Base-by-base conservation (phyloP, 2,888 invertebrate species). In the Drosophila gaucha region DNA sequence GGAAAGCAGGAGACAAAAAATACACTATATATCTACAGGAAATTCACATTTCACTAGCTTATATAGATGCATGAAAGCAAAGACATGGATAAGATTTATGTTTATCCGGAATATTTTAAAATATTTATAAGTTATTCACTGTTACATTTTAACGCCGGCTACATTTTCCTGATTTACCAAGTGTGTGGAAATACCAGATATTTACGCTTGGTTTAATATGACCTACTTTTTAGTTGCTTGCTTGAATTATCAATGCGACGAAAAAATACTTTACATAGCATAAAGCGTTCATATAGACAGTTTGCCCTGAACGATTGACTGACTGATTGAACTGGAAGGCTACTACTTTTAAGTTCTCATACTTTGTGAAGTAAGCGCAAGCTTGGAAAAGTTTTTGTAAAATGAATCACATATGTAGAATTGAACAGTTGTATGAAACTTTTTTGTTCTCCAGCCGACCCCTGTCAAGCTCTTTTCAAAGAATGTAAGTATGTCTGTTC, bases 141-240 rank as follows among this genome's bases (percentile, higher is more conserved):
- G 12, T n/a, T 1, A 3, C 24, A 24, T 14, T 4, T 6, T 24
- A 6, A 16, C 2, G n/a, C 6, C 4, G 8, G 9, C n/a, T n/a
- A 9, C n/a, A 39, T 4, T 8, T 39, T 22, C 9, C 39, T 9
- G 10, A 39, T 14, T n/a, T 41, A 14, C 10, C 6, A 16, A 41
- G 26, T 16, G 10, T 26, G 26, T 41, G 41, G 14, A 10, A 41
- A 41, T 41, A 41, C 26, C 41, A 26, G 41, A 26, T 26, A 26
- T 41, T 41, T 41, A 24, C 24, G 24, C 41, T 26, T 41, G 24
- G 24, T 2, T 41, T 41, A 6, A 41, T 26, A 14, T 41, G 41
- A 16, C 41, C 41, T 41, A n/a, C 14, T 41, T 26, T 24, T 6
- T 14, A 24, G 9, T 9, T 39, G 14, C 10, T 14, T 41, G 14